Percentiles rank a stretch among this genome's conserved stretches.
Evolutionary conservation across 2,888 invertebrate genomes (phyloP).

Genomic region (Zonitis immaculata): DNA sequence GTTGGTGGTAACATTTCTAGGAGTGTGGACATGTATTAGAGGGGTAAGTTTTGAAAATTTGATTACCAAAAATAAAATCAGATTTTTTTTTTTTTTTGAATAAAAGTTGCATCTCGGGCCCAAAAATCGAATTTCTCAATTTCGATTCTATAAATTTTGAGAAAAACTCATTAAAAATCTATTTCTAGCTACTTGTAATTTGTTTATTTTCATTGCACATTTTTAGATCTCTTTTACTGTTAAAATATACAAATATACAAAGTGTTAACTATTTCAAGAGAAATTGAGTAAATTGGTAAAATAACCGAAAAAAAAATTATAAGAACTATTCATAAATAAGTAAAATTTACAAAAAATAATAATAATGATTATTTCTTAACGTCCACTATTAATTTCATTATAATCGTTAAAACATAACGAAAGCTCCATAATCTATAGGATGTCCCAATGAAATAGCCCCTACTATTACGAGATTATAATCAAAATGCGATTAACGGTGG

Average conservation of each 20-base stretch:
- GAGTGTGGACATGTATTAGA: slow-evolving; percentile 48
- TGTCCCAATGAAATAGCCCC: neutral
- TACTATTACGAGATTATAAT: too few relatives aligned
- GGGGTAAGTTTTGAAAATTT: slow-evolving; percentile 48
- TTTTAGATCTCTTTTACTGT: neutral
- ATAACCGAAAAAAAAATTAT: neutral
- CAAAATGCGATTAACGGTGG: too few relatives aligned
- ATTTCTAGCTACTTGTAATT: neutral
- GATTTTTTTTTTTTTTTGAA: too few relatives aligned
- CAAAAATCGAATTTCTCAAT: neutral
- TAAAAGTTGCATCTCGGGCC: too few relatives aligned
- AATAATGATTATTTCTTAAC: too few relatives aligned
- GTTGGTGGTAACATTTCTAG: slow-evolving; percentile 51
- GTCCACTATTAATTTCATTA: too few relatives aligned
- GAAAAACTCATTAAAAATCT: neutral
- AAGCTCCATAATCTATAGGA: neutral
- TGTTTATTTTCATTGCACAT: slow-evolving; percentile 1
- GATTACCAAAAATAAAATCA: too few relatives aligned
- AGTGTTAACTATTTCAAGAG: neutral
- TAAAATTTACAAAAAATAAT: neutral
- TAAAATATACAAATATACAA: neutral
- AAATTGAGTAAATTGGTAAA: neutral
- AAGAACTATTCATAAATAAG: too few relatives aligned
- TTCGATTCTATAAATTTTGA: neutral
- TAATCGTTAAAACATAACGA: too few relatives aligned